Evolutionary conservation across 2,888 invertebrate genomes (phyloP).

Genomic region (Hirtodrosophila histrioides): DNA sequence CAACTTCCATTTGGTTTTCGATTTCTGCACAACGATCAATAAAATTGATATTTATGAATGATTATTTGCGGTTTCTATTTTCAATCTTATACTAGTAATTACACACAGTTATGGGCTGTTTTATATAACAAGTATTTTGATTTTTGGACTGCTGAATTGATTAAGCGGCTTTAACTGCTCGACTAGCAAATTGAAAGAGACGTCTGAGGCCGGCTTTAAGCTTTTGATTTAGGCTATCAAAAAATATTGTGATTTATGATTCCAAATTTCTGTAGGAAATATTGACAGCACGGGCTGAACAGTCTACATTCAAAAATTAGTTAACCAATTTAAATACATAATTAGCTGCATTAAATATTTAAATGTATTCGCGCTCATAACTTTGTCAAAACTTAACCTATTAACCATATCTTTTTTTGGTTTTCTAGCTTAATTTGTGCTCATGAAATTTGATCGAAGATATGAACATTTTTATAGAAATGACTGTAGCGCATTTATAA

Average conservation of each 20-base stretch:
- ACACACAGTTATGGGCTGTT: slow-evolving; percentile 23
- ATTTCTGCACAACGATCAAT: slow-evolving; percentile 52
- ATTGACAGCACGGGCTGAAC: background rate
- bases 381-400: no score
- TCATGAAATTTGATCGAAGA: no score
- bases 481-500: no score
- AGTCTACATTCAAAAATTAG: no score
- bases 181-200: slow-evolving; percentile 9
- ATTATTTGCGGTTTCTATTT: slow-evolving; percentile 43
- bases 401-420: no score
- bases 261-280: background rate
- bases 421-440: no score
- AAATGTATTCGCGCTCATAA: no score
- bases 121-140: slow-evolving; percentile 57
- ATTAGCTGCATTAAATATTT: background rate
- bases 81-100: slow-evolving; percentile 44
- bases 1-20: slow-evolving; percentile 31
- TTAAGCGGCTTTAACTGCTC: background rate
- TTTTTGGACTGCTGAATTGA: slow-evolving; percentile 14
- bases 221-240: slow-evolving; percentile 18
- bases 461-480: no score
- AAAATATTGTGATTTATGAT: background rate
- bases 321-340: background rate
- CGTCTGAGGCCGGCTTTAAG: slow-evolving; percentile 3
- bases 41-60: slow-evolving; percentile 69